Conservation (phyloP, 2,888 invertebrate genomes). For the Ametastegia equiseti region DNA sequence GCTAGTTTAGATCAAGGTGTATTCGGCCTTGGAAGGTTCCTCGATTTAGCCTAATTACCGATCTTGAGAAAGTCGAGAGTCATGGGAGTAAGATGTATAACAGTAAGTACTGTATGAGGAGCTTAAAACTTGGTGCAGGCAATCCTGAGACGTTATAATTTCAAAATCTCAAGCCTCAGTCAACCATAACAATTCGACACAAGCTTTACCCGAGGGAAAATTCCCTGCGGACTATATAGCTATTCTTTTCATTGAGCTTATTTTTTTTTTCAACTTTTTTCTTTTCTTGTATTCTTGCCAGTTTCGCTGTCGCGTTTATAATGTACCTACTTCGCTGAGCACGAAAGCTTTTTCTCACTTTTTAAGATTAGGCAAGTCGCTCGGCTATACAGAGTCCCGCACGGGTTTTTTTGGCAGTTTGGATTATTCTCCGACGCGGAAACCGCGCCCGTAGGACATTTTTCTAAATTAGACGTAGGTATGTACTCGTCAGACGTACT, state of each 20-base stretch:
- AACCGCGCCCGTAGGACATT: neutral
- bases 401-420: neutral
- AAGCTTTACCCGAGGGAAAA: too few species aligned
- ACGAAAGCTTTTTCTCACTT: neutral
- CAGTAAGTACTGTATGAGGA: too few species aligned
- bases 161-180: neutral
- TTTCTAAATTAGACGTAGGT: neutral
- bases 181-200: too few species aligned
- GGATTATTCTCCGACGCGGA: conserved; percentile 8
- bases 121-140: too few species aligned
- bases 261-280: too few species aligned
- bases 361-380: neutral
- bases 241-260: too few species aligned
- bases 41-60: neutral
- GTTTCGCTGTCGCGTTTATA: neutral
- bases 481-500: too few species aligned
- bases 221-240: too few species aligned
- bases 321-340: neutral
- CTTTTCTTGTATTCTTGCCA: too few species aligned
- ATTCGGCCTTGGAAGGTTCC: neutral
- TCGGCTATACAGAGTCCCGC: neutral
- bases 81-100: too few species aligned
- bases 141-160: too few species aligned
- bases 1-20: neutral
- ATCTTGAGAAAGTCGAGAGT: too few species aligned